Evolutionary conservation across 2,888 invertebrate species (phyloP).

Genomic region (Melitaea athalia): DNA sequence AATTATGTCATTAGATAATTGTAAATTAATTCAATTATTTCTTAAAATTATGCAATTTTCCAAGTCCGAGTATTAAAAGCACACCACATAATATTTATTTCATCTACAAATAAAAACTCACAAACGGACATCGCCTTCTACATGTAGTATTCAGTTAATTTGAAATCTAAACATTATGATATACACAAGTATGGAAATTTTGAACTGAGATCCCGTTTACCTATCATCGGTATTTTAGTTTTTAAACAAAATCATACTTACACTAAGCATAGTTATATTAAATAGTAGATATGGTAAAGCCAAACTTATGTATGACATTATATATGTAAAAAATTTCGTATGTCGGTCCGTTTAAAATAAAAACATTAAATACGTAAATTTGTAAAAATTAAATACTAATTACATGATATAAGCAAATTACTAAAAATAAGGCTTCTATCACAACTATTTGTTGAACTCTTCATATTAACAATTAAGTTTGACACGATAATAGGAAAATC

Average conservation of each 20-base stretch:
- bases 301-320: constrained; percentile 6
- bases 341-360: neutral
- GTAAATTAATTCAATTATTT: neutral
- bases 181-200: constrained; percentile 9
- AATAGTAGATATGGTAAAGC: constrained; percentile 6
- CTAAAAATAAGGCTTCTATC: neutral
- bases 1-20: neutral
- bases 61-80: constrained; percentile 5
- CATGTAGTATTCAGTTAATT: neutral
- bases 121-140: neutral
- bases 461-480: neutral
- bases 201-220: constrained; percentile 19
- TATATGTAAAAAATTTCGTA: constrained; percentile 5
- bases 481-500: neutral
- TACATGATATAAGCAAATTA: neutral
- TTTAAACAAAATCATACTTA: neutral
- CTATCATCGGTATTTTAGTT: neutral
- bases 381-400: neutral
- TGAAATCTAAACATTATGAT: constrained; percentile 5
- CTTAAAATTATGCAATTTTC: neutral
- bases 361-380: neutral
- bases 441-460: neutral
- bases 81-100: constrained; percentile 3
- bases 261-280: constrained; percentile 4
- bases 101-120: constrained; percentile 1